Base-by-base conservation (phyloP, 2,888 invertebrate species). In the Parnassius orleans region DNA sequence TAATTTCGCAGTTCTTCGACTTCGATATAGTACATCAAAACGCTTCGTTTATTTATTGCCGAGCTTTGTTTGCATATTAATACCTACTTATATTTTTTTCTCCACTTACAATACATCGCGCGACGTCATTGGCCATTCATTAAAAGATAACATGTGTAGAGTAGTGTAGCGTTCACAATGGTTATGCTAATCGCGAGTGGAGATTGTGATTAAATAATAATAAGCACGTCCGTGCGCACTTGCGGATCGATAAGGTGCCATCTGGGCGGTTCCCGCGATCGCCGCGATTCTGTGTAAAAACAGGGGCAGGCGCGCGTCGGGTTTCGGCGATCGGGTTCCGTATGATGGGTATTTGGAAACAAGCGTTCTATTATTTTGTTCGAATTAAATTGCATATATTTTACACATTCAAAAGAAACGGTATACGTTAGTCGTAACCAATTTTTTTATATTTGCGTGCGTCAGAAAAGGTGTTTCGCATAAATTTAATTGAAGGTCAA, bases 121-220 rank as follows among this genome's bases (percentile, higher is more conserved):
- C 41, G 47, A 76, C 78, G 79, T 79, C 78, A 77, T 62, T 61
- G 62, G 69, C 72, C 84, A 84, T 86, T 86, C 83, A 85, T 77
- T 77, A 72, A 68, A 69, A 68, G 74, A 74, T 75, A 81, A 80
- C 83, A 82, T 80, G 84, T 81, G 84, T 75, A 72, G 67, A n/a
- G 60, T 60, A 51, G 50, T 61, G 61, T 56, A 47, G 44, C 53
- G 62, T 51, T 74, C 86, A 75, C 88, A 88, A 88, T 88, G 78
- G 83, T 68, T 89, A 90, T 90, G 90, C 76, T 89, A 90, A 90
- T 89, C 84, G 76, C 71, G 72, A 67, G 78, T 73, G 70, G 83
- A 84, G 87, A 87, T 87, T 83, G 79, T 79, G 83, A 86, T 86
- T 84, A 82, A 79, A 83, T 80, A 83, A 84, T 84, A 86, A 83